phyloP scores from a whole-genome alignment of 2,797 vertebrate genomes.

The Spinibarbus caldwelli region DNA sequence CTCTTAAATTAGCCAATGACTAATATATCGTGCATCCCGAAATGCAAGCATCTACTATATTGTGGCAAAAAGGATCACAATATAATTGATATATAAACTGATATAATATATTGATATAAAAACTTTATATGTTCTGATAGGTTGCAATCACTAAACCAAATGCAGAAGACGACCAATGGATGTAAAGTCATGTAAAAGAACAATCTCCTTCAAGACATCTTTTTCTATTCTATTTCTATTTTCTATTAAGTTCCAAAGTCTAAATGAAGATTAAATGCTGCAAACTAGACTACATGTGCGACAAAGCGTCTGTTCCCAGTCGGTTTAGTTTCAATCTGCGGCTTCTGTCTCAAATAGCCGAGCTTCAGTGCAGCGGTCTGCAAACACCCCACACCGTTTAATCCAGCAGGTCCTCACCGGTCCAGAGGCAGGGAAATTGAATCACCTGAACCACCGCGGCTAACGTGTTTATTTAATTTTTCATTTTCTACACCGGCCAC shows the following conservation, averaged over 20 bases:
- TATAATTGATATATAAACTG: no score
- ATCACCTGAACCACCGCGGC: constrained; percentile 21
- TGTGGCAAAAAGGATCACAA: background rate
- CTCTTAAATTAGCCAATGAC: background rate
- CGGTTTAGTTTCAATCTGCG: constrained; percentile 63
- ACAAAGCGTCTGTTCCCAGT: background rate
- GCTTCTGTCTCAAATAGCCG: constrained; percentile 67
- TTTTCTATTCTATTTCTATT: background rate
- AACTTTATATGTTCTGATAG: background rate
- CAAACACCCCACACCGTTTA: constrained; percentile 63
- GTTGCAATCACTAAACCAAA: background rate
- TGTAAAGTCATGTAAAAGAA: background rate
- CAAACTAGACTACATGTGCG: background rate
- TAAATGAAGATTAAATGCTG: background rate
- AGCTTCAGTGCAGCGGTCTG: constrained; percentile 65
- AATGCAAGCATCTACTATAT: background rate
- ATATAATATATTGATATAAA: background rate
- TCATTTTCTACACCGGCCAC: constrained; percentile 14
- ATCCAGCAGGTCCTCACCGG: constrained; percentile 58
- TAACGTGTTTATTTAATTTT: constrained; percentile 27
- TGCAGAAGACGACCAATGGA: background rate
- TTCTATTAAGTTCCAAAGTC: background rate
- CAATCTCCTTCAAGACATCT: no score
- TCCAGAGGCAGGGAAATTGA: background rate
- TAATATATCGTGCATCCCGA: background rate